Percentiles rank a stretch among this genome's conserved stretches.
Conservation (phyloP, 2,888 invertebrate species). For the Helleia helle region DNA sequence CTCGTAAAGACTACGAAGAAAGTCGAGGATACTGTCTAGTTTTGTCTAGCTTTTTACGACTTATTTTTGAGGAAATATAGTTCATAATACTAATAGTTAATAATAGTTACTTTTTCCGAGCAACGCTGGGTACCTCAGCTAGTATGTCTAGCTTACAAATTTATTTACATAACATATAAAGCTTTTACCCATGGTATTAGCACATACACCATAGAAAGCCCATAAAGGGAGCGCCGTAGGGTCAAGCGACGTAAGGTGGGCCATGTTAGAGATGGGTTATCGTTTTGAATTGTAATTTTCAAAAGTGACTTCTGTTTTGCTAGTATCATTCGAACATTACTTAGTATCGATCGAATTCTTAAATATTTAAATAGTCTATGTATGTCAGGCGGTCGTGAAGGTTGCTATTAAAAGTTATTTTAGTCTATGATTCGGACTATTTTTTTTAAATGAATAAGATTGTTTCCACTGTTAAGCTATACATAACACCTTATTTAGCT, state of each 20-base stretch:
- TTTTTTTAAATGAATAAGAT: no score
- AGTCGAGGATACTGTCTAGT: neutral
- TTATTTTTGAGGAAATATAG: neutral
- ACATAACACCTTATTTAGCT: no score
- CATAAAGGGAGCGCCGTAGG: conserved; percentile 13
- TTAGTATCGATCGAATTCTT: no score
- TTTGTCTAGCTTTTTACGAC: conserved; percentile 3
- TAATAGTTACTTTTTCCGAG: neutral
- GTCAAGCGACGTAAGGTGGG: conserved; percentile 6
- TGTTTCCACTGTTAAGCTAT: no score
- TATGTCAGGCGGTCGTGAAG: no score
- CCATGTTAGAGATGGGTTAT: conserved; percentile 3
- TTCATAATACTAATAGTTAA: no score
- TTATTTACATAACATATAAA: conserved; percentile 31
- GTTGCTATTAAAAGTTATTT: no score
- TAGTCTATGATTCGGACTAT: no score
- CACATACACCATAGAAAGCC: conserved; percentile 28
- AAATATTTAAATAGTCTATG: no score
- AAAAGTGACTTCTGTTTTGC: conserved; percentile 3
- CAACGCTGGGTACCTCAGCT: neutral
- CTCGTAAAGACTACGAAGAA: neutral
- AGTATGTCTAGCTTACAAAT: conserved; percentile 20
- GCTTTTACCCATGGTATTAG: conserved; percentile 31
- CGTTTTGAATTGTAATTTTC: neutral
- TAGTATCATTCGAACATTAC: no score